Evolutionary conservation across 2,888 invertebrate species (phyloP).

Genomic region (Scaptomyza flava): DNA sequence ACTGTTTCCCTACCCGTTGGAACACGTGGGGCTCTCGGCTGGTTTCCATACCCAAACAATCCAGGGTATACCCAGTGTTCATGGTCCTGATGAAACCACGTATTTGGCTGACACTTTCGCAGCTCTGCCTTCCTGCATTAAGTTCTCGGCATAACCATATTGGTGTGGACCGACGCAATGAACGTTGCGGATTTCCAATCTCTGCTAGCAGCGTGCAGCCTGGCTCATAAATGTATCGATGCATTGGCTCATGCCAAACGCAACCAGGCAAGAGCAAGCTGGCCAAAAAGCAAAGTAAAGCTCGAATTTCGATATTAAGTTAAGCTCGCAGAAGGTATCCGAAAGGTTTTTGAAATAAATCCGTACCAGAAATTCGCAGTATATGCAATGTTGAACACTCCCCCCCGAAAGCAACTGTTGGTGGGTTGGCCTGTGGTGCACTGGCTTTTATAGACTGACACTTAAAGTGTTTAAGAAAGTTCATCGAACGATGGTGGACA

Average conservation of each 20-base stretch:
- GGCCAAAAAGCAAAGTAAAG: constrained; percentile 20
- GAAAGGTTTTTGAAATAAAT: neutral
- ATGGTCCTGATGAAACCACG: constrained; percentile 64
- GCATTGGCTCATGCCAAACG: constrained; percentile 39
- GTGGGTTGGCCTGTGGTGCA: neutral
- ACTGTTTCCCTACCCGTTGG: constrained; percentile 46
- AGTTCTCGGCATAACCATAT: constrained; percentile 73
- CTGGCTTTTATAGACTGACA: constrained; percentile 39
- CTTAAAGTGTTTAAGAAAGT: constrained; percentile 34
- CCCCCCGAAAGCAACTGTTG: constrained; percentile 28
- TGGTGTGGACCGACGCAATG: constrained; percentile 81
- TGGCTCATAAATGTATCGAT: constrained; percentile 71
- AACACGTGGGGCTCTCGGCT: constrained; percentile 73
- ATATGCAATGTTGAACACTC: constrained; percentile 12
- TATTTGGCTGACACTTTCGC: constrained; percentile 65
- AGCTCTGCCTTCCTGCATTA: constrained; percentile 45
- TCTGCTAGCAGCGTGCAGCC: constrained; percentile 69
- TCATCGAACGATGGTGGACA: constrained; percentile 23
- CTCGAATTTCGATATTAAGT: constrained; percentile 19
- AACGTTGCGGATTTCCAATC: constrained; percentile 57
- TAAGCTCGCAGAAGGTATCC: neutral
- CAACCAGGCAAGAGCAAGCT: constrained; percentile 22
- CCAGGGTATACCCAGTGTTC: constrained; percentile 72
- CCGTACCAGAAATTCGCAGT: constrained; percentile 38
- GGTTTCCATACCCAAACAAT: constrained; percentile 76